These are phyloP conservation scores for Pseudorhombus dupliciocellatus DNA, from an alignment of 2,113 vertebrate species.

Conservation along the genomic window DNA sequence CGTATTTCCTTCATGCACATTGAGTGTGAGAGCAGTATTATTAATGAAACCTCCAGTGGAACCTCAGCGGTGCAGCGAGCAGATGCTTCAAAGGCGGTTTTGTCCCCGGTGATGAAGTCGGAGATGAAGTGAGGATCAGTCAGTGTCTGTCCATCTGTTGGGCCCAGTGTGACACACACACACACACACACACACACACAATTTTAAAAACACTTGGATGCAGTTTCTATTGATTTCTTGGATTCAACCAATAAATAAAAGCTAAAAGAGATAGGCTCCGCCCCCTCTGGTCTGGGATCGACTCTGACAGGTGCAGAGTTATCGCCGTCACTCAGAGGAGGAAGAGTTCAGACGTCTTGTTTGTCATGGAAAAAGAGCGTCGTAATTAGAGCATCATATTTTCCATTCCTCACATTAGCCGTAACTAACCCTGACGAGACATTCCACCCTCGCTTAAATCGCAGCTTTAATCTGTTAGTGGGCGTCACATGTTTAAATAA, in stretches of 20 bases:
- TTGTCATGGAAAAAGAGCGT: not conserved
- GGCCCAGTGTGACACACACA: constrained; percentile 21
- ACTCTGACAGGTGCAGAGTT: not conserved
- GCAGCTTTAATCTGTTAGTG: not conserved
- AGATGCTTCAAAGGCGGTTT: constrained; percentile 65
- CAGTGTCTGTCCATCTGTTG: constrained; percentile 55
- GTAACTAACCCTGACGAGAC: not conserved
- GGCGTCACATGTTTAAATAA: not conserved
- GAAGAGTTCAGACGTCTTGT: not conserved
- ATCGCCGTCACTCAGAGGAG: not conserved
- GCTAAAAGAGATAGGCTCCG: not conserved
- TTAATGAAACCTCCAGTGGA: no score
- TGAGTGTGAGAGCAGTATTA: no score
- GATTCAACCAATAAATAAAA: no score
- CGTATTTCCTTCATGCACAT: no score
- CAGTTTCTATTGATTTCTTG: no score
- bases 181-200: not conserved
- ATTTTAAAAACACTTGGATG: constrained; percentile 10
- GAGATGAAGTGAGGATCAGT: constrained; percentile 35
- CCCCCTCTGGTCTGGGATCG: not conserved
- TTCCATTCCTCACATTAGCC: not conserved
- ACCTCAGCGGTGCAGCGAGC: constrained; percentile 31
- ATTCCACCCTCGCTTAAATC: not conserved
- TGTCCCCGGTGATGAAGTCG: constrained; percentile 40
- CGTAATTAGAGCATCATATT: not conserved